These are phyloP conservation scores for Sminthurides bifidus DNA, from an alignment of 1,140 invertebrate genomes.

Conservation along the genomic window DNA sequence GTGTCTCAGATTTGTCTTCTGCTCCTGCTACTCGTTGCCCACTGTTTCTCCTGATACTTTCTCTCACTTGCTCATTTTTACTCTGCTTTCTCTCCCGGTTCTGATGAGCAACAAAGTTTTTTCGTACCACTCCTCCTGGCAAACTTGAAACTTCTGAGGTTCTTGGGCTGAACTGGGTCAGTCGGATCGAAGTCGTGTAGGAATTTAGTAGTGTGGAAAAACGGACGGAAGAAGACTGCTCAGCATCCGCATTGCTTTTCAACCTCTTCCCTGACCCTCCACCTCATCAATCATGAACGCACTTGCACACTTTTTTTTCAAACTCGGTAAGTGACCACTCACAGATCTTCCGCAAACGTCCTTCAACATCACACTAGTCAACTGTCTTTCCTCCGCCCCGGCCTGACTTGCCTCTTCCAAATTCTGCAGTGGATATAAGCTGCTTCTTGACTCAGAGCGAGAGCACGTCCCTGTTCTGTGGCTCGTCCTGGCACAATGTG, in stretches of 20 bases:
- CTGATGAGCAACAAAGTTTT: not conserved
- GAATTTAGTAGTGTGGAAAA: no score
- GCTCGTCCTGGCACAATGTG: not conserved
- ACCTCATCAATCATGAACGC: constrained; percentile 4
- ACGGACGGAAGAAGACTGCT: no score
- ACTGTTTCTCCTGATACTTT: not conserved
- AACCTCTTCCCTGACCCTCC: not conserved
- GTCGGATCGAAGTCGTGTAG: constrained; percentile 21
- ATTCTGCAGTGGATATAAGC: not conserved
- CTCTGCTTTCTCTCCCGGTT: not conserved
- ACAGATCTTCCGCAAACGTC: no score
- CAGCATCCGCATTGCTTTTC: not conserved
- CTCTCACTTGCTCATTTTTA: not conserved
- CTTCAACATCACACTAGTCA: no score
- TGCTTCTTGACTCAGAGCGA: not conserved
- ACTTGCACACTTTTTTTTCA: no score
- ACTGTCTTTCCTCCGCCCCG: not conserved
- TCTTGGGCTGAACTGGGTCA: constrained; percentile 26
- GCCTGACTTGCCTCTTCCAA: not conserved
- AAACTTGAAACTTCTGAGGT: not conserved
- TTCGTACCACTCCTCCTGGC: not conserved
- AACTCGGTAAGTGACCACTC: no score
- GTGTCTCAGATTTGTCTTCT: not conserved
- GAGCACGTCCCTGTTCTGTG: not conserved
- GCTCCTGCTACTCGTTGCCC: not conserved